phyloP scores from a whole-genome alignment of 2,888 invertebrate species.

The Pinctada fucata region DNA sequence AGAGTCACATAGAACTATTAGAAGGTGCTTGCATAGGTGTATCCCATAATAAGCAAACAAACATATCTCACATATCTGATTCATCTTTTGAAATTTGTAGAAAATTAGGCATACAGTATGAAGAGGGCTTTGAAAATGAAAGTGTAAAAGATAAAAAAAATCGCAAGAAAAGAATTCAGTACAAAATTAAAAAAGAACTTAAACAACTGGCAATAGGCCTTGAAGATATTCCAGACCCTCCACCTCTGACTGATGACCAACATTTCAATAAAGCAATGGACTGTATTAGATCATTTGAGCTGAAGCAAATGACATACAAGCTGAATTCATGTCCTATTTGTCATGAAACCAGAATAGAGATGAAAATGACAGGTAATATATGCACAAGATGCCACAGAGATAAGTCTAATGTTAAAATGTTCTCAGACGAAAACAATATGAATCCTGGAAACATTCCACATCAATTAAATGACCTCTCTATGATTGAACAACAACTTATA shows the following conservation, averaged over 20 bases:
- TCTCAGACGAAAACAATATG: slow-evolving; percentile 41
- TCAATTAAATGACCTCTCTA: slow-evolving; percentile 31
- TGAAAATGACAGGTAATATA: slow-evolving; percentile 8
- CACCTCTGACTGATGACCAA: slow-evolving; percentile 21
- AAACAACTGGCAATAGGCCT: slow-evolving; percentile 11
- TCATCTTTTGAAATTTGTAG: slow-evolving; percentile 11
- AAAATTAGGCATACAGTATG: slow-evolving; percentile 24
- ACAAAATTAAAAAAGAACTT: slow-evolving; percentile 16
- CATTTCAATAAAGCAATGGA: slow-evolving; percentile 39
- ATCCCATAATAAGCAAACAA: background rate
- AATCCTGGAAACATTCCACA: slow-evolving; percentile 39
- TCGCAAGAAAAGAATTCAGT: slow-evolving; percentile 11
- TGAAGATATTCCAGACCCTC: slow-evolving; percentile 24
- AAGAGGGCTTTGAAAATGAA: slow-evolving; percentile 6
- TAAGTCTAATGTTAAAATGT: slow-evolving; percentile 35
- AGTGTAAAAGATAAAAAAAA: background rate
- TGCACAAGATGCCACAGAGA: slow-evolving; percentile 31
- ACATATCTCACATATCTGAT: background rate
- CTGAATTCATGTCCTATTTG: slow-evolving; percentile 34
- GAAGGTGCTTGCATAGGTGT: background rate
- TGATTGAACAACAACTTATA: slow-evolving; percentile 46
- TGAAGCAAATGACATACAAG: slow-evolving; percentile 43
- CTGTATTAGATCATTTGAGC: slow-evolving; percentile 40
- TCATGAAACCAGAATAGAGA: slow-evolving; percentile 26
- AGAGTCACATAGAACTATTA: too few relatives aligned